These are phyloP conservation scores for Marcusenius ussheri DNA, from an alignment of 2,113 vertebrate genomes.

Conservation along the genomic window DNA sequence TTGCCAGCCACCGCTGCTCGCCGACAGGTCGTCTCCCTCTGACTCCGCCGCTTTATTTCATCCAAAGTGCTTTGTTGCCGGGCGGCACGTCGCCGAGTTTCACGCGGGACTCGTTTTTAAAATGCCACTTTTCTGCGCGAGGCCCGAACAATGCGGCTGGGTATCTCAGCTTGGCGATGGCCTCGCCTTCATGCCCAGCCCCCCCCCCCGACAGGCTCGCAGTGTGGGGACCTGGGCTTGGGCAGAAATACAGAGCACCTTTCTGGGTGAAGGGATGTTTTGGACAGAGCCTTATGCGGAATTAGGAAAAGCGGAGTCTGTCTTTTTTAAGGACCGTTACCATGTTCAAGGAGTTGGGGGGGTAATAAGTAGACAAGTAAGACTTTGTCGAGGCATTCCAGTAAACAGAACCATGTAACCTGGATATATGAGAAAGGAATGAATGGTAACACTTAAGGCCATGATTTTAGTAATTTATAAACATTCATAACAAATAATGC, in stretches of 20 bases:
- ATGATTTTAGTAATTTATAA: too few species aligned
- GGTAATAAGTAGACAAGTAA: neutral
- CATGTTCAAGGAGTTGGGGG: neutral
- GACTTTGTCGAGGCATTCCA: neutral
- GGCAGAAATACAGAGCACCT: neutral
- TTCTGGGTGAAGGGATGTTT: neutral
- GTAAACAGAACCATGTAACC: neutral
- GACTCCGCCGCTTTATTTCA: conserved; percentile 31
- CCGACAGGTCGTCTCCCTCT: conserved; percentile 49
- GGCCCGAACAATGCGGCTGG: conserved; percentile 8
- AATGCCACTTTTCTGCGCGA: conserved; percentile 48
- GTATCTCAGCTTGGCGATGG: neutral
- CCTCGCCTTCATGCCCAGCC: neutral
- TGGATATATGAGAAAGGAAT: neutral
- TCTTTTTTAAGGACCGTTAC: neutral
- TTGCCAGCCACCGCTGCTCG: conserved; percentile 45
- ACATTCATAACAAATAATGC: too few species aligned
- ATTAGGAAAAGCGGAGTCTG: neutral
- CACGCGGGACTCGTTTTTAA: conserved; percentile 36
- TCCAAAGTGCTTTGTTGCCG: conserved; percentile 45
- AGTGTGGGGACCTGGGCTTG: neutral
- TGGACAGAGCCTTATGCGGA: neutral
- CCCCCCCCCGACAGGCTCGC: neutral
- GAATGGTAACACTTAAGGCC: too few species aligned
- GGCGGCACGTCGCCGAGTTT: conserved; percentile 22